Percentiles rank a stretch among this genome's conserved stretches.
phyloP scores from a whole-genome alignment of 2,888 invertebrate genomes.

The Hipparchia sbordonii region DNA sequence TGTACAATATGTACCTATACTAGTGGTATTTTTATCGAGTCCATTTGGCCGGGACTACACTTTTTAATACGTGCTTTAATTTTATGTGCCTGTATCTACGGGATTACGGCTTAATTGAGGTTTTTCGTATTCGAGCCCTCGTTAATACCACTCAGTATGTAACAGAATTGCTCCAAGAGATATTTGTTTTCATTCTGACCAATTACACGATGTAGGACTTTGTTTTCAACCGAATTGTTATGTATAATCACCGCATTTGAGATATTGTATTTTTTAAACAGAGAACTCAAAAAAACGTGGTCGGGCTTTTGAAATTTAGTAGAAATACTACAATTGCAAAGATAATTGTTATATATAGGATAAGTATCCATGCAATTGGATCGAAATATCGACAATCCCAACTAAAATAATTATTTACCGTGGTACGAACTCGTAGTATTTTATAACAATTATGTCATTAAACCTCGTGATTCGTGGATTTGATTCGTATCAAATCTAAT shows the following conservation, averaged over 20 bases:
- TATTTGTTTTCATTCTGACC: conserved; percentile 25
- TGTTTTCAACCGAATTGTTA: conserved; percentile 12
- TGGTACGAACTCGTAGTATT: too few relatives aligned
- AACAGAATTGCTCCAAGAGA: conserved; percentile 32
- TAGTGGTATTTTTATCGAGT: conserved; percentile 66
- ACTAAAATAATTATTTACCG: too few relatives aligned
- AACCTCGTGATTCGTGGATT: too few relatives aligned
- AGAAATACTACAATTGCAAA: too few relatives aligned
- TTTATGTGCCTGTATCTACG: conserved; percentile 72
- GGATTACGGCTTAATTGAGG: conserved; percentile 68
- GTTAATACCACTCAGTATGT: conserved; percentile 47
- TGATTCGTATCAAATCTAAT: too few relatives aligned
- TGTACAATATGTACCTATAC: conserved; percentile 46
- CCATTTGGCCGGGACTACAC: conserved; percentile 73
- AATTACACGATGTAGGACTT: conserved; percentile 26
- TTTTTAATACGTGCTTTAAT: conserved; percentile 79
- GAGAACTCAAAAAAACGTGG: neutral
- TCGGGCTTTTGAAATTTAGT: too few relatives aligned
- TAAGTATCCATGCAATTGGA: too few relatives aligned
- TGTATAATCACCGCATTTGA: conserved; percentile 7
- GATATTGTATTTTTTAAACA: neutral
- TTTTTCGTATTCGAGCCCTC: conserved; percentile 60
- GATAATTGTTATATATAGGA: too few relatives aligned
- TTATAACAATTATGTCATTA: too few relatives aligned
- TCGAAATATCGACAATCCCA: too few relatives aligned